Conservation (phyloP, 2,888 invertebrate genomes). For the Brachyptera risi region DNA sequence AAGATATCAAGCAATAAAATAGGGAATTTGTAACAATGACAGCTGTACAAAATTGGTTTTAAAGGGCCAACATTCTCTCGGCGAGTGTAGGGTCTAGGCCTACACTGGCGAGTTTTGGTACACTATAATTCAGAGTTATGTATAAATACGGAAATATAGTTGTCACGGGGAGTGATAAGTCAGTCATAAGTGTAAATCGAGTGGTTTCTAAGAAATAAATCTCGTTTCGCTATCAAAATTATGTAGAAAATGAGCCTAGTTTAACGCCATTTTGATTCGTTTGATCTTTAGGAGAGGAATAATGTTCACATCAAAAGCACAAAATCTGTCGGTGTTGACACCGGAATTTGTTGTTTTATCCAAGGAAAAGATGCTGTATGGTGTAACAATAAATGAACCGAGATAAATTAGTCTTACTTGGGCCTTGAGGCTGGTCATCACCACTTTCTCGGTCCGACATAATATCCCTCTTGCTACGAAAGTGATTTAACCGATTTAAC, state of each 20-base stretch:
- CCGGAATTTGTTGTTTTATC: background rate
- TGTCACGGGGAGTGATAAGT: too few relatives aligned
- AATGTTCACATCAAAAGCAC: background rate
- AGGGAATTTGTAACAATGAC: constrained; percentile 9
- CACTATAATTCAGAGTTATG: too few relatives aligned
- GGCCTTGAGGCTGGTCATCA: constrained; percentile 43
- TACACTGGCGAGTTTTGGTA: too few relatives aligned
- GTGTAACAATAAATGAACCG: background rate
- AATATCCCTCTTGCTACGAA: constrained; percentile 23
- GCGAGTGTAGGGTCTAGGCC: too few relatives aligned
- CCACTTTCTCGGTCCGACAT: constrained; percentile 45
- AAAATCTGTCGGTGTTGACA: background rate
- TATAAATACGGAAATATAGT: too few relatives aligned
- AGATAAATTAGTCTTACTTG: constrained; percentile 39
- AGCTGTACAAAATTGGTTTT: constrained; percentile 21
- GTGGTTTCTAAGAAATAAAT: background rate
- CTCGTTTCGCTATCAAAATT: background rate
- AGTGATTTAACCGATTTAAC: constrained; percentile 33
- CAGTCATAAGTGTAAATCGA: too few relatives aligned
- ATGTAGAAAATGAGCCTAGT: constrained; percentile 13
- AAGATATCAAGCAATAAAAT: background rate
- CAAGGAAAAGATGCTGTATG: background rate
- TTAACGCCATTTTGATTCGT: constrained; percentile 34
- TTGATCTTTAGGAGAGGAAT: constrained; percentile 23
- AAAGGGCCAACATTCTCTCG: background rate